Evolutionary conservation across 1,140 invertebrate genomes (phyloP).

Genomic region (Drosophila prosaltans): DNA sequence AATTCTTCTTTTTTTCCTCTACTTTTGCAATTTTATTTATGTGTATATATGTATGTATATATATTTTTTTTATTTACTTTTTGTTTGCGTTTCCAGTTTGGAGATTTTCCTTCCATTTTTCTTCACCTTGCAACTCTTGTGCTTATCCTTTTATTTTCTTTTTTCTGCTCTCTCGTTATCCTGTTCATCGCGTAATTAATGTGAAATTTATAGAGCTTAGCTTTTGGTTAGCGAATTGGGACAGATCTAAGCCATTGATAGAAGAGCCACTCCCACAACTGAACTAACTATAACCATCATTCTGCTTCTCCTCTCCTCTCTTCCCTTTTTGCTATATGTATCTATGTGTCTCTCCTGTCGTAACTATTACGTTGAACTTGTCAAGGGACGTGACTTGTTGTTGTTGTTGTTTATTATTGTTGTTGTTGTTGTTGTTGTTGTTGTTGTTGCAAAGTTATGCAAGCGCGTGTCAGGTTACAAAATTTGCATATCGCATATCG

Average conservation of each 20-base stretch:
- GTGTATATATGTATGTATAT: conserved; percentile 48
- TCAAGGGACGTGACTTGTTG: conserved; percentile 21
- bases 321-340: background rate
- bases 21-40: conserved; percentile 30
- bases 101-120: background rate
- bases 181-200: conserved; percentile 47
- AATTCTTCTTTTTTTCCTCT: background rate
- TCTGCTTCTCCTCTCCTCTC: background rate
- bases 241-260: conserved; percentile 56
- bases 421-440: conserved; percentile 15
- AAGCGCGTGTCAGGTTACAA: conserved; percentile 58
- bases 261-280: conserved; percentile 16
- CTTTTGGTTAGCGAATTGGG: conserved; percentile 17
- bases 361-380: conserved; percentile 31
- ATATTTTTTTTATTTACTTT: conserved; percentile 54
- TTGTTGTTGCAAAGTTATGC: conserved; percentile 59
- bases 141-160: background rate
- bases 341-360: background rate
- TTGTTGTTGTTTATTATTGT: conserved; percentile 12
- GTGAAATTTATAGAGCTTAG: conserved; percentile 48
- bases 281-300: background rate
- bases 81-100: conserved; percentile 32
- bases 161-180: background rate
- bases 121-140: background rate
- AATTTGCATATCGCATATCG: conserved; percentile 69